Evolutionary conservation across 2,888 invertebrate genomes (phyloP).

Genomic region (Globia sparganii): DNA sequence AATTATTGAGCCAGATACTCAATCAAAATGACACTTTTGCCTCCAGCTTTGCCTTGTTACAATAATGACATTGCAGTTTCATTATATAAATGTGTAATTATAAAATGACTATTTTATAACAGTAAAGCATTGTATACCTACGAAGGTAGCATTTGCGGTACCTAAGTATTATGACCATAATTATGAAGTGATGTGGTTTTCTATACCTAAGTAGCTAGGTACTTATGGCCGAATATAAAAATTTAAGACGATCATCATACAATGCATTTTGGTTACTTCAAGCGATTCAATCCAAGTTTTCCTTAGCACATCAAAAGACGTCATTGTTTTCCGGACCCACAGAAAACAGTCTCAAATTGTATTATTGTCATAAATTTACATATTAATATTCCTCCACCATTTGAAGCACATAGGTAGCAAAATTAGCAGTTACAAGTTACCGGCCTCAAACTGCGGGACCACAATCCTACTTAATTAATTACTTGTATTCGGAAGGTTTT

Average conservation of each 20-base stretch:
- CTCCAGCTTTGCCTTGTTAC: background rate
- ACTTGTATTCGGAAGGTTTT: background rate
- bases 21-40: background rate
- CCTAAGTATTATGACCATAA: background rate
- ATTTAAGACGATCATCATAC: background rate
- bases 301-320: background rate
- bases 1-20: constrained; percentile 10
- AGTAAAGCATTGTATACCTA: constrained; percentile 13
- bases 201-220: background rate
- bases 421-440: background rate
- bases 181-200: constrained; percentile 20
- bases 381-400: constrained; percentile 9
- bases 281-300: background rate
- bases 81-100: constrained; percentile 14
- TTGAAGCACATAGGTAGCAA: background rate
- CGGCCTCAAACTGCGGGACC: background rate
- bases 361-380: background rate
- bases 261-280: background rate
- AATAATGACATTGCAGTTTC: constrained; percentile 14
- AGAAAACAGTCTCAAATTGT: constrained; percentile 9
- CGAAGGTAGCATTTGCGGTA: constrained; percentile 26
- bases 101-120: constrained; percentile 33
- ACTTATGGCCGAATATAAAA: constrained; percentile 1
- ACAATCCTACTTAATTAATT: background rate
- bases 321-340: constrained; percentile 7